Conservation (phyloP, 2,113 vertebrate genomes). For the Carassius gibelio region DNA sequence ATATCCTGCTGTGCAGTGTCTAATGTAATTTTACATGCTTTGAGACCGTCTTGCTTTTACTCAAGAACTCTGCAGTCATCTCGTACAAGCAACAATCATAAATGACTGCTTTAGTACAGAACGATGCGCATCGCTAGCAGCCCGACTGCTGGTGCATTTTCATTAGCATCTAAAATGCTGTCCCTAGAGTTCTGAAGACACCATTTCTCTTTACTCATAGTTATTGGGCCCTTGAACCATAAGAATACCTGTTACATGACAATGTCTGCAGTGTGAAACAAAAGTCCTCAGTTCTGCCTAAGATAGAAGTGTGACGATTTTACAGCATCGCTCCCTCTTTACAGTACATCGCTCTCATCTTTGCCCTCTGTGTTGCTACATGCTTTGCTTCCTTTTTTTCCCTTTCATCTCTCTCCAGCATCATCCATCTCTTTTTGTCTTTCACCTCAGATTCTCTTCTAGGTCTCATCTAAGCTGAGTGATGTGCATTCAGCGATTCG, state of each 20-base stretch:
- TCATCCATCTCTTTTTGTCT: not conserved
- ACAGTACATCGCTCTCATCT: not conserved
- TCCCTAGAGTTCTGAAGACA: not conserved
- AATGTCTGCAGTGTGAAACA: not conserved
- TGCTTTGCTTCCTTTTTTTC: not conserved
- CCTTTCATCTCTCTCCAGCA: not conserved
- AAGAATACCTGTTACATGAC: not conserved
- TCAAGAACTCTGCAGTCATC: not conserved
- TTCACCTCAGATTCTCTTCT: not conserved
- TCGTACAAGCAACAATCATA: too few species aligned
- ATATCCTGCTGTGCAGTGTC: not conserved
- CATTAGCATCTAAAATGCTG: not conserved
- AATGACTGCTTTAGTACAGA: too few species aligned
- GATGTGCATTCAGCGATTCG: not conserved
- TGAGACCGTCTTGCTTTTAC: not conserved
- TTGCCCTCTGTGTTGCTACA: not conserved
- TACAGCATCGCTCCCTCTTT: conserved; percentile 1
- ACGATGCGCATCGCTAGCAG: not conserved
- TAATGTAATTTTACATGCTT: not conserved
- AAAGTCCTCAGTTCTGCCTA: not conserved
- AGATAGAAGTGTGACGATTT: not conserved
- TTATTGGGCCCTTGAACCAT: conserved; percentile 6
- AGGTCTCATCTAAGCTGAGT: not conserved
- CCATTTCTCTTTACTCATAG: not conserved
- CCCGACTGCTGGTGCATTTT: not conserved